Evolutionary conservation across 2,113 vertebrate genomes (phyloP).

Genomic region (Turnix velox): DNA sequence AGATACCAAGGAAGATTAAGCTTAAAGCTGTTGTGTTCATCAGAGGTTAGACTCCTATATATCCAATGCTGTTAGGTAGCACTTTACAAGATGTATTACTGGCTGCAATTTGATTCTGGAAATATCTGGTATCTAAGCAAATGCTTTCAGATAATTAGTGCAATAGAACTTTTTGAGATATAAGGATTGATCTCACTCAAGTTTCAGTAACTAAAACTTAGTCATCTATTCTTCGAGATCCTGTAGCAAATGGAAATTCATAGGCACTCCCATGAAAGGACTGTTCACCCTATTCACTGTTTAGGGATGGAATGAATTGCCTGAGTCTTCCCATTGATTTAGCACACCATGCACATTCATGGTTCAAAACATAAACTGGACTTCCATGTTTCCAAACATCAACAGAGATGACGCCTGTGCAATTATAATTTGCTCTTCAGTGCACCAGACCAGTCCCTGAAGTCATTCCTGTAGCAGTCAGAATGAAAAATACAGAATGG

Average conservation of each 20-base stretch:
- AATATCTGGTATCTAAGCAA: neutral
- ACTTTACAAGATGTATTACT: neutral
- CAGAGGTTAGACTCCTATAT: neutral
- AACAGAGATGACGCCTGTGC: fast-evolving
- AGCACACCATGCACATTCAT: neutral
- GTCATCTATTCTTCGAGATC: neutral
- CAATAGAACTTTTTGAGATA: neutral
- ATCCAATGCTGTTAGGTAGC: neutral
- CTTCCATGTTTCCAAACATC: neutral
- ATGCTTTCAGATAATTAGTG: neutral
- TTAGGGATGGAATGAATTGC: neutral
- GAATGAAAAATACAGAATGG: neutral
- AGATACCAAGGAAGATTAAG: slow-evolving; percentile 4
- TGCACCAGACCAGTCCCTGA: neutral
- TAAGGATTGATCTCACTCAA: neutral
- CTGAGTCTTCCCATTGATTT: neutral
- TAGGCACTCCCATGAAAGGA: fast-evolving
- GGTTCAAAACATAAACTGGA: neutral
- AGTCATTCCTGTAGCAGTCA: neutral
- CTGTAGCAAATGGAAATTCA: neutral
- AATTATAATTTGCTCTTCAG: neutral
- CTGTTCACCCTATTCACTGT: neutral
- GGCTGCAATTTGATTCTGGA: neutral
- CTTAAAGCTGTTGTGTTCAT: neutral
- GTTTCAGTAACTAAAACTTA: neutral